phyloP scores from a whole-genome alignment of 1,140 invertebrate genomes.

The Whitmania pigra region DNA sequence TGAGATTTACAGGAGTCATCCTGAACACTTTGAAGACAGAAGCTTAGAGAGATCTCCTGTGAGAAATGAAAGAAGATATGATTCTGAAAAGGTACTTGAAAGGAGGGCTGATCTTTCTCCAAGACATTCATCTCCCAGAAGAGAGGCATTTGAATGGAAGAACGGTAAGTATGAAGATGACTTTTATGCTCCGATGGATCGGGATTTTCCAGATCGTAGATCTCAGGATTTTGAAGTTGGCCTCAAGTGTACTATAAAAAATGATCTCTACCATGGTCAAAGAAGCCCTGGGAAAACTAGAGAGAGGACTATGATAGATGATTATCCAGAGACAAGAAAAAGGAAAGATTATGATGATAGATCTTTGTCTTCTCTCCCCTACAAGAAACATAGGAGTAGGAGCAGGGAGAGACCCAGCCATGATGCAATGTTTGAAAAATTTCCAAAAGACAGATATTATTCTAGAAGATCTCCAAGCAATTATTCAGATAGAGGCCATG shows the following conservation, averaged over 20 bases:
- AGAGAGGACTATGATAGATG: not conserved
- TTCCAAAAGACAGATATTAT: too few species aligned
- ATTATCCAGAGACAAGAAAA: not conserved
- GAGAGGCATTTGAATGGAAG: constrained; percentile 4
- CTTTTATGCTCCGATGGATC: not conserved
- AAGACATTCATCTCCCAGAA: not conserved
- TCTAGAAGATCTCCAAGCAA: too few species aligned
- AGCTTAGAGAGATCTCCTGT: not conserved
- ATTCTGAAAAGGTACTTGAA: too few species aligned
- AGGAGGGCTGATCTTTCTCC: not conserved
- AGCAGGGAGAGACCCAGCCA: too few species aligned
- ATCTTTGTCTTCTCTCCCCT: not conserved
- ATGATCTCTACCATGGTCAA: not conserved
- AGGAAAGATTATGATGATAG: not conserved
- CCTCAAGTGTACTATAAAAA: not conserved
- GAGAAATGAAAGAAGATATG: not conserved
- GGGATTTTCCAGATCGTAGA: not conserved
- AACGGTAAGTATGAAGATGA: not conserved
- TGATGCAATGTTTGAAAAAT: too few species aligned
- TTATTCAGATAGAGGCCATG: too few species aligned
- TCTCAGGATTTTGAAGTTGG: not conserved
- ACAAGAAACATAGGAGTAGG: too few species aligned
- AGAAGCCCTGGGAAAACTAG: not conserved
- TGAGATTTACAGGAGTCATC: not conserved
- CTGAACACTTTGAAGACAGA: not conserved